A percentile compares a stretch with the other conserved stretches of the same genome.
Evolutionary conservation across 1,140 invertebrate genomes (phyloP).

Genomic region (Drosophila ercepeae): DNA sequence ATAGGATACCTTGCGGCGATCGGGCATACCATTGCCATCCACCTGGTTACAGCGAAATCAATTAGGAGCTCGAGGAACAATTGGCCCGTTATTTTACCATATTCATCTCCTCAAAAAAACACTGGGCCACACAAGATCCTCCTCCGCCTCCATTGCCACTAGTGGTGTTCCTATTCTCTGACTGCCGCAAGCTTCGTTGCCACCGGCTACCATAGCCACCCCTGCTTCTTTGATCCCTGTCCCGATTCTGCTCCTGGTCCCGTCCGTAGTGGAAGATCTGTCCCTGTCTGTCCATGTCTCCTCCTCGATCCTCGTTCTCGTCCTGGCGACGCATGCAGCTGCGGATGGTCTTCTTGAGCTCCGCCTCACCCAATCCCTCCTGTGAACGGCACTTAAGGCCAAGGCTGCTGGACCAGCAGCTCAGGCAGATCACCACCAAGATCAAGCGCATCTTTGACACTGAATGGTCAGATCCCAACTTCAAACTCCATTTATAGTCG

Average conservation of each 20-base stretch:
- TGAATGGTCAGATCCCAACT: conserved; percentile 1
- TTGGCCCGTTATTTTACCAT: conserved; percentile 80
- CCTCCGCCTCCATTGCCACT: conserved; percentile 6
- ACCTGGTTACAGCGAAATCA: conserved; percentile 58
- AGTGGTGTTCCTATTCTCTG: conserved; percentile 43
- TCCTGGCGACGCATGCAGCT: conserved; percentile 67
- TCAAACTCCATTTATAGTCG: conserved; percentile 42
- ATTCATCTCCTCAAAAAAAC: conserved; percentile 85
- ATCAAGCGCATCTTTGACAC: conserved; percentile 35
- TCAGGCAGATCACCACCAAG: conserved; percentile 16
- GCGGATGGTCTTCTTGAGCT: conserved; percentile 76
- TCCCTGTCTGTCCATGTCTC: conserved; percentile 11
- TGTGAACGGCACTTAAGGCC: conserved; percentile 84
- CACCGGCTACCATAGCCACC: conserved; percentile 37
- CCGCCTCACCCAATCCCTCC: conserved; percentile 84
- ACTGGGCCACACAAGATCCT: conserved; percentile 84
- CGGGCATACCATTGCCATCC: conserved; percentile 85
- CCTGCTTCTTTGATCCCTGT: conserved; percentile 14
- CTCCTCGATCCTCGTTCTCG: conserved; percentile 40
- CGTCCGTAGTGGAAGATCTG: conserved; percentile 34
- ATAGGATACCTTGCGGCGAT: conserved; percentile 85
- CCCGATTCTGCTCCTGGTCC: conserved; percentile 21
- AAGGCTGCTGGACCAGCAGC: conserved; percentile 4
- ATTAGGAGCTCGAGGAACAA: conserved; percentile 26
- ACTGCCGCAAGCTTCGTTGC: conserved; percentile 28